Base-by-base conservation (phyloP, 2,888 invertebrate species). In the Pachliopta kotzebuea region DNA sequence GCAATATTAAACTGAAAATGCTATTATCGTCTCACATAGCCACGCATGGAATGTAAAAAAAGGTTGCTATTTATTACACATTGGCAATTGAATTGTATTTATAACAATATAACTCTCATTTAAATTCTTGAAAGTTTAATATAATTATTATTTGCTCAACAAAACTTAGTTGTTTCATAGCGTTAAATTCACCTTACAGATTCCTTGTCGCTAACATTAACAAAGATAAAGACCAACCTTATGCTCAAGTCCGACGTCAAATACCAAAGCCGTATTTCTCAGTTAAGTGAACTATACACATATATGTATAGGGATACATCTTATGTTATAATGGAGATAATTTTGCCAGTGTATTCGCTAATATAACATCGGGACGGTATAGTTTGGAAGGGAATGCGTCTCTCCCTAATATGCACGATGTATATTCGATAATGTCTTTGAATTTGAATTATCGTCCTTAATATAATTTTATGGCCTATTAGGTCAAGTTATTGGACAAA, bases 241-340 rank as follows among this genome's bases (percentile, higher is more conserved):
- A 58, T 31, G 60, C 56, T 31, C 31, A 54, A 65, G 65, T 65
- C 57, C 57, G 65, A 29, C 65, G 65, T 54, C 65, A 61, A 65
- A 65, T 65, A 65, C 65, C 65, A 65, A 65, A 61, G 61, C 57
- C 57, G 57, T 65, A 65, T 65, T 65, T 65, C 65, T 60, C 61
- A 61, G 61, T 61, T 61, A 61, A 65, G 56, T 53, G 54, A 45
- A 9, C 52, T 56, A 64, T 42, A 56, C 26, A 56, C 26, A 11
- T 56, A 45, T 26, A 26, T n/a, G 20, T 65, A 57, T 18, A 11
- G 42, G 26, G 37, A 37, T 64, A 29, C 56, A 20, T 50, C 56
- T 50, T 50, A 52, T 53, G 58, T 65, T 61, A 54, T 57, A 61
- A 65, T 65, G 61, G 65, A 61, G 60, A 61, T 56, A 60, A 65